Evolutionary conservation across 2,797 vertebrate genomes (phyloP).

Genomic region (Falco columbarius): DNA sequence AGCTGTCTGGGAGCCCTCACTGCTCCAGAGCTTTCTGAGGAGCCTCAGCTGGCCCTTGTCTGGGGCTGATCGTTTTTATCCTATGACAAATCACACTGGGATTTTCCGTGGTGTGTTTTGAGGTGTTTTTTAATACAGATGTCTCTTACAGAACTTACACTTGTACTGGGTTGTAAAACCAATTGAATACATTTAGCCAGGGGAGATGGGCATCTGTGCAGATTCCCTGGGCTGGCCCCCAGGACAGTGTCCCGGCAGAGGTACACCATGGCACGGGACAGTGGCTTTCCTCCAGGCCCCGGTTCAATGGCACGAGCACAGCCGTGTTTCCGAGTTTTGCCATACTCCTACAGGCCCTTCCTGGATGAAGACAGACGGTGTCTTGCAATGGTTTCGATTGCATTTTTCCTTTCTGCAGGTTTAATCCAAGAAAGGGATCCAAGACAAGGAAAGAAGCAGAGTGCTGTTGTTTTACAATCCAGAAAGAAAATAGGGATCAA

Average conservation of each 20-base stretch:
- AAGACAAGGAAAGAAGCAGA: neutral
- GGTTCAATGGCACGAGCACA: neutral
- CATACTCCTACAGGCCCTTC: neutral
- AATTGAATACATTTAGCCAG: neutral
- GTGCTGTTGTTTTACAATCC: neutral
- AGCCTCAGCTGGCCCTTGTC: neutral
- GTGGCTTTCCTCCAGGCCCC: neutral
- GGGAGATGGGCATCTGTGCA: rapidly evolving
- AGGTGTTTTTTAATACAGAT: constrained; percentile 28
- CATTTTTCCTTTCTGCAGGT: neutral
- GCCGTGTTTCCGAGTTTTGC: neutral
- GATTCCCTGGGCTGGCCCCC: rapidly evolving
- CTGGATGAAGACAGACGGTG: neutral
- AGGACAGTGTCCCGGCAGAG: neutral
- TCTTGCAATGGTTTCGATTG: neutral
- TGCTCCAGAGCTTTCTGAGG: neutral
- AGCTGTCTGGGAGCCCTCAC: neutral
- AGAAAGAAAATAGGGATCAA: neutral
- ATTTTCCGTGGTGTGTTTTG: constrained; percentile 4
- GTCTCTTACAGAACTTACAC: constrained; percentile 44
- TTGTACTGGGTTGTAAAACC: constrained; percentile 28
- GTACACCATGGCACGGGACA: rapidly evolving
- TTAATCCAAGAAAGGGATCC: neutral
- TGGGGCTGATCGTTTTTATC: neutral
- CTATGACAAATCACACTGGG: constrained; percentile 3